Evolutionary conservation across 2,113 vertebrate species (phyloP).

Genomic region (Rousettus leschenaultii): DNA sequence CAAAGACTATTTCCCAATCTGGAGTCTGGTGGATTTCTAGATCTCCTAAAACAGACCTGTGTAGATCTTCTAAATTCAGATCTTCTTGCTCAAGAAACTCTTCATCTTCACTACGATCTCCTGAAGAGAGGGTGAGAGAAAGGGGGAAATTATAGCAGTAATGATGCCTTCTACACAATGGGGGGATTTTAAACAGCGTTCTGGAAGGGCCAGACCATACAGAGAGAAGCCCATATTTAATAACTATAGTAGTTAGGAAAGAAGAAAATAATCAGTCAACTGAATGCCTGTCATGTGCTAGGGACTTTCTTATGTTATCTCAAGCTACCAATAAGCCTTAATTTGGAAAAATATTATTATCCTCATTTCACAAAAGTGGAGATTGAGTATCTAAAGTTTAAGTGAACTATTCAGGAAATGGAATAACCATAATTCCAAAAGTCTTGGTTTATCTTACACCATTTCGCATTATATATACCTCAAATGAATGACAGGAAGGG

Average conservation of each 20-base stretch:
- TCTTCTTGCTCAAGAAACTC: slow-evolving; percentile 47
- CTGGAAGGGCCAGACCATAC: background rate
- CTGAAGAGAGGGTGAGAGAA: slow-evolving; percentile 26
- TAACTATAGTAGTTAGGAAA: background rate
- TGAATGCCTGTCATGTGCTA: background rate
- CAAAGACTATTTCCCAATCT: slow-evolving; percentile 65
- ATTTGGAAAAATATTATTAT: background rate
- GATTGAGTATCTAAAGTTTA: background rate
- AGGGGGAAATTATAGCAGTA: background rate
- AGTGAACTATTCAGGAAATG: background rate
- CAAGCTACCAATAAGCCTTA: background rate
- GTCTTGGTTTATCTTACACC: background rate
- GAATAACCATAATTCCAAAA: background rate
- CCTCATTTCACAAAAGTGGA: background rate
- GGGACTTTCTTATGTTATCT: background rate
- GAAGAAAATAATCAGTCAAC: background rate
- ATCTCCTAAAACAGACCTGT: slow-evolving; percentile 24
- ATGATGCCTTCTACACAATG: background rate
- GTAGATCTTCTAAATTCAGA: background rate
- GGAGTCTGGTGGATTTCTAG: slow-evolving; percentile 59
- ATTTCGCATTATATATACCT: background rate
- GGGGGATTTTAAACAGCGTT: background rate
- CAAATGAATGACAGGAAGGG: background rate
- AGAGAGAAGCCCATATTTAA: background rate
- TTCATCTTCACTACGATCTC: slow-evolving; percentile 63